phyloP scores from a whole-genome alignment of 2,888 invertebrate genomes.

The Zaprionus obscuricornis region DNA sequence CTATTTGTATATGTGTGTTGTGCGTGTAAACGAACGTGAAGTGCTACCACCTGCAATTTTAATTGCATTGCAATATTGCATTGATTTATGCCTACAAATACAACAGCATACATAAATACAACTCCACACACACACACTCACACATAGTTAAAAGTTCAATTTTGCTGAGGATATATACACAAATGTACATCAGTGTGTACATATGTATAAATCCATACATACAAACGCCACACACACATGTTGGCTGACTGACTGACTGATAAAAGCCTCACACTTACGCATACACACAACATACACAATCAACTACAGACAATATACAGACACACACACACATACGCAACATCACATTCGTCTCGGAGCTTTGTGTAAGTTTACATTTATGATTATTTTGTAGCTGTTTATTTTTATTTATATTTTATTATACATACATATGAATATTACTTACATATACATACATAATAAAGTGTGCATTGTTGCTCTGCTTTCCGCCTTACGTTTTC shows the following conservation, averaged over 20 bases:
- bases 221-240: constrained; percentile 18
- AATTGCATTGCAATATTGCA: constrained; percentile 50
- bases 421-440: neutral
- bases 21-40: constrained; percentile 59
- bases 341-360: constrained; percentile 33
- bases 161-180: constrained; percentile 50
- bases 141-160: constrained; percentile 31
- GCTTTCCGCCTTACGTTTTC: constrained; percentile 60
- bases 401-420: constrained; percentile 25
- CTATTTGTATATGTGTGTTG: constrained; percentile 50
- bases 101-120: neutral
- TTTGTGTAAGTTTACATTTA: constrained; percentile 68
- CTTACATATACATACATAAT: constrained; percentile 36
- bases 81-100: constrained; percentile 56
- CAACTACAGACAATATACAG: no score
- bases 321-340: constrained; percentile 14
- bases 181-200: constrained; percentile 7
- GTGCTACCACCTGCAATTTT: constrained; percentile 43
- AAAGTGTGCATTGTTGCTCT: no score
- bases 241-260: constrained; percentile 48
- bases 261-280: constrained; percentile 43
- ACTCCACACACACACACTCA: constrained; percentile 16
- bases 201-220: constrained; percentile 25
- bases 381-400: constrained; percentile 65
- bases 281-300: no score